A percentile compares a stretch with the other conserved stretches of the same genome.
phyloP scores from a whole-genome alignment of 2,888 invertebrate genomes.

The Lottia gigantea region DNA sequence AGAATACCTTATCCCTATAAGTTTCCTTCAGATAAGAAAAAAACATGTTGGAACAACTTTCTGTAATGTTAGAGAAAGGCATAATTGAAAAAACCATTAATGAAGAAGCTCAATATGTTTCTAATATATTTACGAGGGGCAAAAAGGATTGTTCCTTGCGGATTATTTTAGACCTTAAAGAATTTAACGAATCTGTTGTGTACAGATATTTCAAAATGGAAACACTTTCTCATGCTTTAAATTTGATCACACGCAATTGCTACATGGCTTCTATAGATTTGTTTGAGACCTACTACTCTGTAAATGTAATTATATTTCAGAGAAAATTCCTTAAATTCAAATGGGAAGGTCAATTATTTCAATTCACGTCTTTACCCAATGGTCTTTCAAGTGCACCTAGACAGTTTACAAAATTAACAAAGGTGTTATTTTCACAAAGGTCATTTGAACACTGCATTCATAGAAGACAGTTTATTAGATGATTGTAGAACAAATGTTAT shows the following conservation, averaged over 20 bases:
- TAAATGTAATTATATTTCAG: neutral
- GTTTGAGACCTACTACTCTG: conserved; percentile 18
- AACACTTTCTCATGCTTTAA: conserved; percentile 24
- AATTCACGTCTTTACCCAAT: conserved; percentile 13
- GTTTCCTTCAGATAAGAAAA: neutral
- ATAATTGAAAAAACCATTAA: conserved; percentile 6
- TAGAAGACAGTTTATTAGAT: conserved; percentile 21
- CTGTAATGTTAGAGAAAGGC: neutral
- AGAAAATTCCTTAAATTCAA: conserved; percentile 6
- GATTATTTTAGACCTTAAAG: conserved; percentile 18
- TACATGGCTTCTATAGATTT: conserved; percentile 18
- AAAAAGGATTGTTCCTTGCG: conserved; percentile 14
- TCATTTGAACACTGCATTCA: conserved; percentile 5
- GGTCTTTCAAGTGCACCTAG: conserved; percentile 7
- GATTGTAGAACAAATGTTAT: conserved; percentile 8
- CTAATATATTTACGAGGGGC: conserved; percentile 3
- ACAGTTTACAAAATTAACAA: neutral
- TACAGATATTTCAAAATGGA: conserved; percentile 36
- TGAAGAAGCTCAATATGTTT: conserved; percentile 4
- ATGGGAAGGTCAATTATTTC: neutral
- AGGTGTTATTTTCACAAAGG: conserved; percentile 14
- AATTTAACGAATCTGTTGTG: conserved; percentile 24
- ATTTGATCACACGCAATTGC: conserved; percentile 13
- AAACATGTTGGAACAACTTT: neutral
- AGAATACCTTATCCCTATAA: neutral